Conservation (phyloP, 2,113 vertebrate genomes). For the Petrocephalus microphthalmus region DNA sequence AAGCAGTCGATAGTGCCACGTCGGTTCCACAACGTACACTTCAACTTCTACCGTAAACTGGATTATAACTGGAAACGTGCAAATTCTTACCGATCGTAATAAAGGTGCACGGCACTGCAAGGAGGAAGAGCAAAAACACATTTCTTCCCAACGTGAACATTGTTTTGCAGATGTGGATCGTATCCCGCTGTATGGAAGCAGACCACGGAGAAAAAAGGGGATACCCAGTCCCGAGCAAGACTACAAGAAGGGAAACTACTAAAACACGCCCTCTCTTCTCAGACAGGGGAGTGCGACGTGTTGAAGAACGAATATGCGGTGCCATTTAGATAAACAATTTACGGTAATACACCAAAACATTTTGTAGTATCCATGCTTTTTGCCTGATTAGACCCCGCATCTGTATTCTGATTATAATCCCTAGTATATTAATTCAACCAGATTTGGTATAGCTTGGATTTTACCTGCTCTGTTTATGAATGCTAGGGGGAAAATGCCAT, state of each 20-base stretch:
- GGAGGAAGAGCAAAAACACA: conserved; percentile 48
- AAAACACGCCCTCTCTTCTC: conserved; percentile 27
- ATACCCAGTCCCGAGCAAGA: conserved; percentile 19
- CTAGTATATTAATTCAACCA: not conserved
- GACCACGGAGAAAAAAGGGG: conserved; percentile 33
- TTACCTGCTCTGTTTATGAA: not conserved
- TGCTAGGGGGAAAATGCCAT: no score
- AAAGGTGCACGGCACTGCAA: conserved; percentile 54
- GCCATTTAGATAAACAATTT: not conserved
- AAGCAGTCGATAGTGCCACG: conserved; percentile 13
- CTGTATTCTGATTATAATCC: not conserved
- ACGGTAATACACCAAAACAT: not conserved
- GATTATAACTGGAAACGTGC: not conserved
- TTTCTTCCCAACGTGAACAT: conserved; percentile 53
- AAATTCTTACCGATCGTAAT: conserved; percentile 48
- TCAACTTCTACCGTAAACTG: not conserved
- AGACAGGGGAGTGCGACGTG: not conserved
- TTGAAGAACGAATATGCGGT: not conserved
- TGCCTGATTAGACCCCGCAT: not conserved
- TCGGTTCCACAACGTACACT: not conserved
- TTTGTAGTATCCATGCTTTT: not conserved
- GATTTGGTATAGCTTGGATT: not conserved
- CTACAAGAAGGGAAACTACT: not conserved
- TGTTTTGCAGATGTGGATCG: conserved; percentile 19
- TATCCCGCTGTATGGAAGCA: conserved; percentile 50